Evolutionary conservation across 1,140 invertebrate genomes (phyloP).

Genomic region (Galleria mellonella): DNA sequence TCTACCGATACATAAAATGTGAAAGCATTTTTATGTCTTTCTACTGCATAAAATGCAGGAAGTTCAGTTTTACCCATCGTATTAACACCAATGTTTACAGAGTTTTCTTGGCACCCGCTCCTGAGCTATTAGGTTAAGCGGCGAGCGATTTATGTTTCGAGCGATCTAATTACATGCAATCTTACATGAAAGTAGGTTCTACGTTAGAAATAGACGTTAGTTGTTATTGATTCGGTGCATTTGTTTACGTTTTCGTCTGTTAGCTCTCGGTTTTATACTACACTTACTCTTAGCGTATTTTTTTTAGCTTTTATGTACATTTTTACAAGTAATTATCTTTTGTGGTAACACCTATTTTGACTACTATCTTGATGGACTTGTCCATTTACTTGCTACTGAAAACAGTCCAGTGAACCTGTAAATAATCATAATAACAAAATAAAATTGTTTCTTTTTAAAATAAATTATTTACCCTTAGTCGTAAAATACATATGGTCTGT

Average conservation of each 20-base stretch:
- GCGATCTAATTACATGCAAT: slow-evolving; percentile 43
- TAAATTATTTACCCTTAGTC: no score
- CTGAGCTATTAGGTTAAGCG: slow-evolving; percentile 37
- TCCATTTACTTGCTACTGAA: no score
- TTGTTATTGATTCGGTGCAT: slow-evolving; percentile 19
- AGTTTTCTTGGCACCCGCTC: slow-evolving; percentile 38
- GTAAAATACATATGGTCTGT: no score
- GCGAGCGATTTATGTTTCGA: slow-evolving; percentile 46
- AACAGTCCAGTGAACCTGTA: no score
- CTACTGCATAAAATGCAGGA: slow-evolving; percentile 23
- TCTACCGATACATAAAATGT: slow-evolving; percentile 15
- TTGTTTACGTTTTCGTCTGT: slow-evolving; percentile 23
- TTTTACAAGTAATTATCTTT: no score
- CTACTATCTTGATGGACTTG: no score
- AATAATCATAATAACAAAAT: no score
- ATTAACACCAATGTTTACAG: slow-evolving; percentile 38
- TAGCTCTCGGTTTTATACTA: slow-evolving; percentile 9
- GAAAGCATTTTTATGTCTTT: slow-evolving; percentile 34
- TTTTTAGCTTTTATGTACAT: not conserved
- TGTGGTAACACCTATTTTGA: no score
- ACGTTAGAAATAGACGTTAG: slow-evolving; percentile 25
- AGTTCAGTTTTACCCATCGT: slow-evolving; percentile 17
- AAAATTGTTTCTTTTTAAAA: no score
- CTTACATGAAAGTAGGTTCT: slow-evolving; percentile 29
- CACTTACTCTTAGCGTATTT: not conserved